Evolutionary conservation across 2,888 invertebrate genomes (phyloP), one percentile per base, ranked within the genome.

Genomic region (Caenorhabditis sulstoni): DNA sequence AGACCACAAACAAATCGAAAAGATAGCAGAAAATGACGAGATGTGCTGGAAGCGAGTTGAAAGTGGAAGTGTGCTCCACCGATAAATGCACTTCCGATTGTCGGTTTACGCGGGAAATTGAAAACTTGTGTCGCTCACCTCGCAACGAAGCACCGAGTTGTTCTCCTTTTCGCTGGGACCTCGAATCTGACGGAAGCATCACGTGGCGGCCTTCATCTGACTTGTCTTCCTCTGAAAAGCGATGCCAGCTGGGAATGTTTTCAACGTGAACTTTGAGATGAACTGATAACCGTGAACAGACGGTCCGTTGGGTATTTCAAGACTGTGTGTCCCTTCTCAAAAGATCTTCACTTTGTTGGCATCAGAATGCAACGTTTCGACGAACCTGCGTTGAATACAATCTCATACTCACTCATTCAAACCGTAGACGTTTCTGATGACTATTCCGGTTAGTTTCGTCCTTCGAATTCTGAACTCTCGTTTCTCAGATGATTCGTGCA

Each of bases 351-450:
- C 50, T 64, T 64, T 55, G 57, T 64, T 64, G 57, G 64, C 73
- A 49, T 41, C 49, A 64, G 16, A 58, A 73, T 73, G 73, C 73
- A 64, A 58, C 73, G 41, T 58, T 64, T 58, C 41, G 73, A 73
- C 58, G 58, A 58, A 49, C 47, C 47, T 22, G 49, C 64, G 20
- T 39, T 73, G 73, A 73, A 73, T 62, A 64, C 73, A 16, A 73
- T 73, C 39, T 73, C 73, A 50, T 73, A 64, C 52, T 73, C 73
- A n/a, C 55, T 64, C 49, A 73, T 73, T 41, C 64, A 73, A 20
- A 73, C 64, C 11, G 73, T 64, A 44, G 20, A 39, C 4, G 35
- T 44, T 50, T 39, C 53, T 18, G 45, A 9, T 8, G 50, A 58
- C 3, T 52, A 35, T 65, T 73, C 73, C n/a, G 68, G 68, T 70